Conservation (phyloP, 2,888 invertebrate genomes). For the Calephelis perditalis region DNA sequence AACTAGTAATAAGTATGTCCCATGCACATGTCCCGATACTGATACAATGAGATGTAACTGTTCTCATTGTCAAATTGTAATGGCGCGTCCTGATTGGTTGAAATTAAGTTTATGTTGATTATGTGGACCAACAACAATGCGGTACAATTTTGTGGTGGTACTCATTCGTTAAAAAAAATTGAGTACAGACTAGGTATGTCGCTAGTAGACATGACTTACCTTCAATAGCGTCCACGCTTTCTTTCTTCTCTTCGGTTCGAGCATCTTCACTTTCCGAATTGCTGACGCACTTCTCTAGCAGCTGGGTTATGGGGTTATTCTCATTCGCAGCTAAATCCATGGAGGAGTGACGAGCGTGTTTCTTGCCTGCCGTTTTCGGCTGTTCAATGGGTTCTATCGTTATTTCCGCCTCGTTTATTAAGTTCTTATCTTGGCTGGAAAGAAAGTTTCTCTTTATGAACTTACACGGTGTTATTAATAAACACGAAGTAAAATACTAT, state of each 20-base stretch:
- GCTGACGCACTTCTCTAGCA: constrained; percentile 68
- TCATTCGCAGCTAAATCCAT: constrained; percentile 65
- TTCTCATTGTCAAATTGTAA: too few species aligned
- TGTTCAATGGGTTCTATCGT: constrained; percentile 61
- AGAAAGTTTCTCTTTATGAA: not conserved
- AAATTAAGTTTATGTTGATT: too few species aligned
- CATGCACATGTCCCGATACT: too few species aligned
- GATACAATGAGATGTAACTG: too few species aligned
- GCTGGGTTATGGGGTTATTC: constrained; percentile 62
- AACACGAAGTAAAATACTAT: too few species aligned
- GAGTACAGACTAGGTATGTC: too few species aligned
- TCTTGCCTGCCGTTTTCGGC: constrained; percentile 48
- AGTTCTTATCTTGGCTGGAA: constrained; percentile 60
- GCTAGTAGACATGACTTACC: constrained; percentile 1
- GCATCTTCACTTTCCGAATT: constrained; percentile 33
- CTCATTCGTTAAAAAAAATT: too few species aligned
- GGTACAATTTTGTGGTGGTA: too few species aligned
- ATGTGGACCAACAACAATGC: too few species aligned
- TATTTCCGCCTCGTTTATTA: constrained; percentile 64
- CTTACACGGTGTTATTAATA: too few species aligned
- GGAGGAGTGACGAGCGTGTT: constrained; percentile 68
- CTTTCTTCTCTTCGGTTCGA: constrained; percentile 27
- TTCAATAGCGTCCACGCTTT: constrained; percentile 25
- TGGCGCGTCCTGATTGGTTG: too few species aligned
- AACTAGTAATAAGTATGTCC: too few species aligned